Evolutionary conservation across 2,797 vertebrate species (phyloP).

Genomic region (Lophotriccus pileatus): DNA sequence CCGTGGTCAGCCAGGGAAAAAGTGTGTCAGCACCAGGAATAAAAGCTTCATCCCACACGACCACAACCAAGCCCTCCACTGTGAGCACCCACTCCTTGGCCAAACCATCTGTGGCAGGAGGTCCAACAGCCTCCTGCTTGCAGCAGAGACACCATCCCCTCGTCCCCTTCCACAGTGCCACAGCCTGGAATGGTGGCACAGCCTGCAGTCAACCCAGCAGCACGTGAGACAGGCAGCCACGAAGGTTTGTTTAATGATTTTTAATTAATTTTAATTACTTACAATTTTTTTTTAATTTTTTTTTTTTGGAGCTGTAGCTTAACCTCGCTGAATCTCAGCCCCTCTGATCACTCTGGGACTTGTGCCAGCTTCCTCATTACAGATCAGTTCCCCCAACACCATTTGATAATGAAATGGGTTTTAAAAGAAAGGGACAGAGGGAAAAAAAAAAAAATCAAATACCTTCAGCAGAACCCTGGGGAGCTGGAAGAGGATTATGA

Average conservation of each 20-base stretch:
- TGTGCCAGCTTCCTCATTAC: slow-evolving; percentile 68
- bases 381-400: slow-evolving; percentile 39
- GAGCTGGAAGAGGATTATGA: slow-evolving; percentile 38
- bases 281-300: neutral
- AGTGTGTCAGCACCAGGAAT: neutral
- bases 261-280: slow-evolving; percentile 75
- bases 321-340: slow-evolving; percentile 46
- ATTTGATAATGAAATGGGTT: slow-evolving; percentile 64
- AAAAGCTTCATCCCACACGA: neutral
- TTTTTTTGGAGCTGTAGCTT: slow-evolving; percentile 48
- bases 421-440: slow-evolving; percentile 53
- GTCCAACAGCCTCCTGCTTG: neutral
- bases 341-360: slow-evolving; percentile 62
- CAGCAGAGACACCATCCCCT: neutral
- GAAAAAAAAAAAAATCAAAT: slow-evolving; percentile 23
- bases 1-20: neutral
- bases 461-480: slow-evolving; percentile 34
- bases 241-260: slow-evolving; percentile 65
- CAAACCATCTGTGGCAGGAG: rapidly evolving
- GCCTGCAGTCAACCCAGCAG: neutral
- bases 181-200: neutral
- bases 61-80: neutral
- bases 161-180: rapidly evolving
- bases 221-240: slow-evolving; percentile 8
- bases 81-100: neutral